Evolutionary conservation across 2,888 invertebrate genomes (phyloP), one percentile per base, ranked within the genome.

Genomic region (Alviniconcha strummeri): DNA sequence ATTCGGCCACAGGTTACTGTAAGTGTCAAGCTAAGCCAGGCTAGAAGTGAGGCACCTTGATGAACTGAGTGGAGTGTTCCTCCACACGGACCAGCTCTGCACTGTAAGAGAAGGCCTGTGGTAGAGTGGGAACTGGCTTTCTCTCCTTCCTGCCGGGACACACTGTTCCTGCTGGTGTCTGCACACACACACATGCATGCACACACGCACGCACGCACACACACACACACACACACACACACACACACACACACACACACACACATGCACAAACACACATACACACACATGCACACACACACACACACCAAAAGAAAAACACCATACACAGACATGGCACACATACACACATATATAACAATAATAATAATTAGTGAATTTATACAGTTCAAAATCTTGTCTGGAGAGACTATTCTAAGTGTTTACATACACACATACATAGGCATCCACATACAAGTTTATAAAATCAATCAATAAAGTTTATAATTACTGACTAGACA

Each of bases 161-260:
- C 64, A 84, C 86, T 0, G 86, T 84, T 15, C 89, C 89, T 9
- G 84, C 83, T 11, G 90, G 89, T 0, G 89, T 89, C 90, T 90
- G 84, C 9, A 83, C 83, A 52, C 80, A 57, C 36, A 80, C n/a
- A 5, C 15, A 77, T 4, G 3, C 36, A 17, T 19, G 19, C 15
- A n/a, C 17, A 36, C 36, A 36, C 36, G 3, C 36, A 36, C 36
- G 3, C 36, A 36, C 36, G 3, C 36, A 36, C 36, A 36, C 3
- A 3, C 36, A 36, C 36, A 36, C 36, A 36, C 36, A 36, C 36
- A 36, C 3, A 3, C 36, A 36, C 36, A 36, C 36, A 36, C 36
- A 36, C 36, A 36, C 36, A 36, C 36, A 36, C 36, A 74, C n/a
- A 67, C 52, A 54, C 6, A 54, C 5, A 52, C 9, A 69, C 17